Evolutionary conservation across 2,797 vertebrate species (phyloP), one percentile per base, ranked within the genome.

Genomic region (Acrocephalus scirpaceus): DNA sequence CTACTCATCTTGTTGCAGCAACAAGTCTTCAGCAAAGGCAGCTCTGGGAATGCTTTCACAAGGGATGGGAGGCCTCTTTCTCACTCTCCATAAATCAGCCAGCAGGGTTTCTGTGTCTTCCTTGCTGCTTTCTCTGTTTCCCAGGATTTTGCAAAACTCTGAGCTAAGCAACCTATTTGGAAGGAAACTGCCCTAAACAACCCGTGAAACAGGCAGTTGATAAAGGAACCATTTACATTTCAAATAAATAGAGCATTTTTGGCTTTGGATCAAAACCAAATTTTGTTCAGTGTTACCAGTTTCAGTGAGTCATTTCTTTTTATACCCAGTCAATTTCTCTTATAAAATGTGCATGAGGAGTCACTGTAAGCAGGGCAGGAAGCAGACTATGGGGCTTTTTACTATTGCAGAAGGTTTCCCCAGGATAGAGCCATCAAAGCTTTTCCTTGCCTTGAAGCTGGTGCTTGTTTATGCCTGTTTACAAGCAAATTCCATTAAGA

Each of bases 331-430:
- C 91, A 82, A 60, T 88, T 95, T 73, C 79, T 86, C 88, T 58
- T 80, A 54, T 20, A 91, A 95, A 96, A 93, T 64, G 92, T 85
- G 60, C 79, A 51, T 26, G 79, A 93, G 51, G 64, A 36, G 34
- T 91, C 40, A 26, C 44, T 85, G 60, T 51, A 84, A 88, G 75
- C 87, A 66, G 44, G 62, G 48, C 60, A 64, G 77, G 71, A 92
- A 92, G 62, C 60, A 88, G 60, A 13, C n/a, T 70, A 15, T 51
- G 9, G 10, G 7, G 5, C 26, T 40, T 69, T 21, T 80, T 48
- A 72, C 50, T 86, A 23, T 67, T 91, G 42, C 45, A 57, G 53
- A 51, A 82, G 60, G 50, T 74, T 84, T 88, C 65, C 70, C 60
- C 44, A 21, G 8, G 2, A 62, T 34, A 56, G 58, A 75, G 47